phyloP scores from a whole-genome alignment of 92 coral and sea anemone species.

The Phenganax marumi region DNA sequence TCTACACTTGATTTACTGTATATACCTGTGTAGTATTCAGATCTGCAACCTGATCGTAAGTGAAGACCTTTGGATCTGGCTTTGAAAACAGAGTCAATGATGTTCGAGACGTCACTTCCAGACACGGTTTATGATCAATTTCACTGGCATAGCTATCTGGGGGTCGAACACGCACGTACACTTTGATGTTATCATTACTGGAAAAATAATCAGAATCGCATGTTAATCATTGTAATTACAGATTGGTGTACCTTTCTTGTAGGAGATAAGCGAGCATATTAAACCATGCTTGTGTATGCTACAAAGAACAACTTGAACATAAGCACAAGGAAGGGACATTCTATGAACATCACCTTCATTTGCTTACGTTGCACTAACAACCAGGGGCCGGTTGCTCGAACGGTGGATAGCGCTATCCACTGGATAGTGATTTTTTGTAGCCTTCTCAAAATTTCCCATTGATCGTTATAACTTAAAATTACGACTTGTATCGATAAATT shows the following conservation, averaged over 20 bases:
- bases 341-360: too few relatives aligned
- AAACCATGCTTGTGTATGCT: neutral
- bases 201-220: constrained; percentile 14
- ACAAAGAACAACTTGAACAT: neutral
- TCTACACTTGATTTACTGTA: neutral
- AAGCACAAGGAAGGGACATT: too few relatives aligned
- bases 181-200: constrained; percentile 90
- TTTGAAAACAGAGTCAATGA: constrained; percentile 76
- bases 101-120: constrained; percentile 91
- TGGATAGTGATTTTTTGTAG: too few relatives aligned
- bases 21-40: constrained; percentile 90
- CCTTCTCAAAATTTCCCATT: too few relatives aligned
- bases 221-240: neutral
- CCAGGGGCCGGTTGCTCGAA: too few relatives aligned
- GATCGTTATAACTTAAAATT: too few relatives aligned
- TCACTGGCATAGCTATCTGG: constrained; percentile 88
- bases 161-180: constrained; percentile 95
- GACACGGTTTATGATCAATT: constrained; percentile 85
- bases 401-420: too few relatives aligned
- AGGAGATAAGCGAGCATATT: too few relatives aligned
- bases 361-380: too few relatives aligned
- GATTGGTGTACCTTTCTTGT: too few relatives aligned
- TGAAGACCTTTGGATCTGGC: constrained; percentile 92
- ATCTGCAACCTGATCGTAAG: constrained; percentile 98
- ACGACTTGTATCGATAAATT: too few relatives aligned